Evolutionary conservation across 2,888 invertebrate genomes (phyloP), one percentile per base, ranked within the genome.

Genomic region (Sclerodermus sp.): DNA sequence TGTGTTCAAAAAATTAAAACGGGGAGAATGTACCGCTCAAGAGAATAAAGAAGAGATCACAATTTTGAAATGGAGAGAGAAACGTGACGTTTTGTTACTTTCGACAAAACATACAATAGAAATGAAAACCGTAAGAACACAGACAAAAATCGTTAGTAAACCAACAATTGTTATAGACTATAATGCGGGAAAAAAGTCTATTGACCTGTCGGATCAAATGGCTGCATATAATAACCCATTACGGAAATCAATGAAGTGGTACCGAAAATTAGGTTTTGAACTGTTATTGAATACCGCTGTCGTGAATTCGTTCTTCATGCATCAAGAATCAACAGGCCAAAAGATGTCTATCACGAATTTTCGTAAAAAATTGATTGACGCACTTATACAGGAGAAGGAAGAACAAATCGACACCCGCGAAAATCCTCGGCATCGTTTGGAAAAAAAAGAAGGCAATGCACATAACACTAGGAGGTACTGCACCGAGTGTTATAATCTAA

Each of bases 61-160:
- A 1, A n/a, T 50, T 1, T 46, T 64, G 45, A 67, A 67, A 53
- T 73, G 69, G 67, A 53, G 52, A 44, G 67, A 71, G 43, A 69
- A 69, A 57, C 56, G 51, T 46, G 62, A 57, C 42, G 67, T 60
- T 45, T 59, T 58, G 58, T 61, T 58, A 53, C 58, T 71, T 30
- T 48, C 48, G 1, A 48, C 49, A 12, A 30, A 49, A 49, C 43
- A 44, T 37, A 44, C 45, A 23, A 45, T 29, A 49, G 45, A 49
- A 45, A 45, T 49, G 45, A 49, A 36, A 37, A 44, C 44, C 34
- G 8, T 44, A 44, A 32, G 34, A 15, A 44, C 31, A 34, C 31
- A 23, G 16, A 34, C 14, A 15, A 32, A 23, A 4, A 32, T 16
- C 2, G 16, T 16, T 14, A 16, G 29, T 32, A 44, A 44, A 23